Conservation (phyloP, 2,113 vertebrate genomes). For the Chauna torquata region DNA sequence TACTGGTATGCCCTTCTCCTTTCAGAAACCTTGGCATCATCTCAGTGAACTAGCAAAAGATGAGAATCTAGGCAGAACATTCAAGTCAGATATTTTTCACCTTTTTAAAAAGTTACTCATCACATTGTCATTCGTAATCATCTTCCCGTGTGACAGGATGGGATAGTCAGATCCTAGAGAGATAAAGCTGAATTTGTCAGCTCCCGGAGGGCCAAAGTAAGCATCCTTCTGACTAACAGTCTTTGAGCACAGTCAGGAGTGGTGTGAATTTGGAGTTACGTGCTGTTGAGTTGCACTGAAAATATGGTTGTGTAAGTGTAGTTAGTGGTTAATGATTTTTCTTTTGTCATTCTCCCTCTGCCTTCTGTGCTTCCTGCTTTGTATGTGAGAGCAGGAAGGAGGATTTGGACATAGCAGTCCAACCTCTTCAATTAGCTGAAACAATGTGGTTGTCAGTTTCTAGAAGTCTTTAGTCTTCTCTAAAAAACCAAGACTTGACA, state of each 20-base stretch:
- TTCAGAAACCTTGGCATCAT: neutral
- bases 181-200: slow-evolving; percentile 41
- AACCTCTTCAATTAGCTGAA: neutral
- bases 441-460: neutral
- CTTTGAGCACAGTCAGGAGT: neutral
- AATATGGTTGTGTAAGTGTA: slow-evolving; percentile 4
- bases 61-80: neutral
- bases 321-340: slow-evolving; percentile 1
- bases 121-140: slow-evolving; percentile 3
- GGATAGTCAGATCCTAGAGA: neutral
- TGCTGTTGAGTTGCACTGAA: slow-evolving; percentile 1
- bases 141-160: slow-evolving; percentile 44
- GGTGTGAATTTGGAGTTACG: neutral
- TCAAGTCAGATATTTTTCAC: neutral
- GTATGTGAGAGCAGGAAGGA: neutral
- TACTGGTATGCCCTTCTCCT: neutral
- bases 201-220: slow-evolving; percentile 29
- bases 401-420: neutral
- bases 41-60: neutral
- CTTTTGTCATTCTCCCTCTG: neutral
- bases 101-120: slow-evolving; percentile 18
- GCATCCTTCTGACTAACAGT: slow-evolving; percentile 48
- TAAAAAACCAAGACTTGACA: neutral
- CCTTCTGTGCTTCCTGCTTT: neutral
- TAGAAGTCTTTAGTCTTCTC: neutral